phyloP scores from a whole-genome alignment of 2,888 invertebrate genomes.

The Napeogenes inachia region DNA sequence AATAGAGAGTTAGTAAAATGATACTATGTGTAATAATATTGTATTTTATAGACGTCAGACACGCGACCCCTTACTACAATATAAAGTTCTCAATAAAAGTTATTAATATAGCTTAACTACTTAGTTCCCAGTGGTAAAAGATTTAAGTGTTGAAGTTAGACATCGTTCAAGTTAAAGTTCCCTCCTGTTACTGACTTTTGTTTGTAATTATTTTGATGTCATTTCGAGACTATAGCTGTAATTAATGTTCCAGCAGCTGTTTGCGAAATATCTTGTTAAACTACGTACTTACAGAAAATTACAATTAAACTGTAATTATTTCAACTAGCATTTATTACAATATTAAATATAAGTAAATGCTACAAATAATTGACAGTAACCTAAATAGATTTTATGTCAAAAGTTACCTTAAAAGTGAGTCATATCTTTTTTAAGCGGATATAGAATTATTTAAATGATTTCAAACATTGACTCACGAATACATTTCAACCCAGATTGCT shows the following conservation, averaged over 20 bases:
- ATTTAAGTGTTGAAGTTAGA: constrained; percentile 3
- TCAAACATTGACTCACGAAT: constrained; percentile 4
- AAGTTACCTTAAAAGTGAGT: not conserved
- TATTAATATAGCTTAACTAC: constrained; percentile 6
- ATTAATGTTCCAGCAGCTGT: constrained; percentile 4
- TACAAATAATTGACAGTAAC: not conserved
- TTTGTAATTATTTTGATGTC: constrained; percentile 7
- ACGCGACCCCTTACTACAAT: not conserved
- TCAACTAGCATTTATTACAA: no score
- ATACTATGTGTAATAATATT: not conserved
- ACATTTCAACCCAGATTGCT: constrained; percentile 1
- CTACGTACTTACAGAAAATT: not conserved
- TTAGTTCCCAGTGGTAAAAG: constrained; percentile 6
- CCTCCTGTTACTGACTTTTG: constrained; percentile 3
- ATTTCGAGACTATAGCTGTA: constrained; percentile 1
- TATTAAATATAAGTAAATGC: not conserved
- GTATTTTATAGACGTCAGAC: not conserved
- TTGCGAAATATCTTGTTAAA: not conserved
- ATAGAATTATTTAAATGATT: not conserved
- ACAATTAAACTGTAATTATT: no score
- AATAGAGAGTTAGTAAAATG: constrained; percentile 1
- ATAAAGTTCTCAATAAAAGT: constrained; percentile 6
- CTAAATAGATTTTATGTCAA: not conserved
- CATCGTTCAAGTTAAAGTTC: constrained; percentile 2
- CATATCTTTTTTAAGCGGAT: not conserved